phyloP scores from a whole-genome alignment of 2,888 invertebrate genomes.

The Acanthoscelides obtectus region DNA sequence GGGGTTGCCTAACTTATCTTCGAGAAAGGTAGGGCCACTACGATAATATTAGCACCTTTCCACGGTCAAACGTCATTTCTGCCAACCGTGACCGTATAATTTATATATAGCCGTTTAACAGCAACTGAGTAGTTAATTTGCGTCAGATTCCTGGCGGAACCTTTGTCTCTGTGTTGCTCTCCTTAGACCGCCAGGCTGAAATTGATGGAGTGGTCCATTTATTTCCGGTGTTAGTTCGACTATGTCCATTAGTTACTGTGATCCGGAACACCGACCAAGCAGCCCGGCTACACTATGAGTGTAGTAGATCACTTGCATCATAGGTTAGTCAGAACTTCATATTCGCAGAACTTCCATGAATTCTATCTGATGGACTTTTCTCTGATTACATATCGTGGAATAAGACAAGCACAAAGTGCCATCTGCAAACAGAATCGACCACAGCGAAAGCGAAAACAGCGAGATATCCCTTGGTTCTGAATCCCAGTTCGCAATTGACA shows the following conservation, averaged over 20 bases:
- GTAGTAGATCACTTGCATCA: no score
- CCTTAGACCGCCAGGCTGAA: conserved; percentile 16
- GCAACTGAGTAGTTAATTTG: conserved; percentile 7
- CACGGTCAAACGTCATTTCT: background rate
- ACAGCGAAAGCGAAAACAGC: no score
- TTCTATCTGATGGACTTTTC: no score
- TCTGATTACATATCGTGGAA: no score
- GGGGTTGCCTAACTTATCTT: no score
- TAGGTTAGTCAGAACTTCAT: no score
- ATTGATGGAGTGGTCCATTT: conserved; percentile 24
- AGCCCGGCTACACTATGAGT: background rate
- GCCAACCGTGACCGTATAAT: background rate
- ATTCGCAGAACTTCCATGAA: no score
- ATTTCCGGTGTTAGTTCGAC: conserved; percentile 19
- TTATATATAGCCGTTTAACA: background rate
- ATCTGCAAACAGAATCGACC: no score
- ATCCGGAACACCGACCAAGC: conserved; percentile 13
- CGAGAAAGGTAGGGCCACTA: no score
- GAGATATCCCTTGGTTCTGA: no score
- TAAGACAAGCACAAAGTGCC: no score
- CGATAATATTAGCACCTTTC: background rate
- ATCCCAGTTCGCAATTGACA: no score
- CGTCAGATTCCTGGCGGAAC: conserved; percentile 9
- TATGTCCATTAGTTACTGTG: conserved; percentile 17
- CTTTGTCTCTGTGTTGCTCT: conserved; percentile 11